These are phyloP conservation scores for Anolis apletophallus DNA, from an alignment of 2,797 vertebrate species.

Conservation along the genomic window DNA sequence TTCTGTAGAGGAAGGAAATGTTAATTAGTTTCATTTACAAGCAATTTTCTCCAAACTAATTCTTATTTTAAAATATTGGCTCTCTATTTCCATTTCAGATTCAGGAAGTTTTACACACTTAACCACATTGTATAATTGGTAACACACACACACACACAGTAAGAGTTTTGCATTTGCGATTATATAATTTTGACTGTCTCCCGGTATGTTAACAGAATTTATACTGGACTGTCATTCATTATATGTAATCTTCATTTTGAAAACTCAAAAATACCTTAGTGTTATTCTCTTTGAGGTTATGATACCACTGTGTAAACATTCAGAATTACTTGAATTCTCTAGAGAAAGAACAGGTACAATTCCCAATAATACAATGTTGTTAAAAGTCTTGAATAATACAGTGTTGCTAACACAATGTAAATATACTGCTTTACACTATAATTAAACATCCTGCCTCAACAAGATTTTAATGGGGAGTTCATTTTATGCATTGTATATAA, in stretches of 20 bases:
- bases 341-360: not conserved
- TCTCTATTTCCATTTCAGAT: slow-evolving; percentile 4
- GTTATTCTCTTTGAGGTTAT: not conserved
- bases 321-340: slow-evolving; percentile 1
- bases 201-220: not conserved
- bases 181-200: not conserved
- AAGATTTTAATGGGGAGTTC: not conserved
- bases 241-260: slow-evolving; percentile 5
- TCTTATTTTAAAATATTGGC: slow-evolving; percentile 20
- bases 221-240: slow-evolving; percentile 7
- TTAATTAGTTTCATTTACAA: slow-evolving; percentile 23
- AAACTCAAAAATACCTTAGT: not conserved
- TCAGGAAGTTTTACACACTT: not conserved
- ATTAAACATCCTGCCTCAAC: not conserved
- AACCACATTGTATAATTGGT: not conserved
- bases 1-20: not conserved
- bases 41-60: slow-evolving; percentile 10
- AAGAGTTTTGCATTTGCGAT: not conserved
- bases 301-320: slow-evolving; percentile 11
- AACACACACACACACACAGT: not conserved
- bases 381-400: not conserved
- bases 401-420: not conserved
- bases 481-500: fast-evolving
- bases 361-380: not conserved
- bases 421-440: not conserved